Conservation (phyloP, 2,888 invertebrate genomes). For the Notocelia uddmanniana region DNA sequence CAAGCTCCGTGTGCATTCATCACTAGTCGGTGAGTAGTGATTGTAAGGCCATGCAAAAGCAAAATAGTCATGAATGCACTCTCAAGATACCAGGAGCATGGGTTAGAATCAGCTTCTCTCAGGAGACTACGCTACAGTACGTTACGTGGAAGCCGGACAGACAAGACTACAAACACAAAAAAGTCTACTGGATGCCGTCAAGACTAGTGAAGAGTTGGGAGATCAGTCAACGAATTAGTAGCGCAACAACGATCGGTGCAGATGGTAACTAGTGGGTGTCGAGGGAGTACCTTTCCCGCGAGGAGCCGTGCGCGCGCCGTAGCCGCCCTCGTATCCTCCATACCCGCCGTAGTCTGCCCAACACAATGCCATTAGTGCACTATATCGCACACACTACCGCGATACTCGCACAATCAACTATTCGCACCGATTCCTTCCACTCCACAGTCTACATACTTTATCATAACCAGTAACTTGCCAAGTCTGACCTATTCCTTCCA, state of each 20-base stretch:
- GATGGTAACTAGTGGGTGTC: conserved; percentile 45
- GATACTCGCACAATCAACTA: conserved; percentile 32
- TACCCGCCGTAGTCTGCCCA: conserved; percentile 94
- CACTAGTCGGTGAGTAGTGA: conserved; percentile 33
- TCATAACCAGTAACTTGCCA: neutral
- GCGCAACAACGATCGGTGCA: conserved; percentile 43
- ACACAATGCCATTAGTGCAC: conserved; percentile 83
- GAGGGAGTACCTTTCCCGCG: conserved; percentile 93
- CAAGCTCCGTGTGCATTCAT: conserved; percentile 37
- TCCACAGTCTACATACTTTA: conserved; percentile 10
- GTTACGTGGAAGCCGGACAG: conserved; percentile 38
- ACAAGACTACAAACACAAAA: conserved; percentile 40
- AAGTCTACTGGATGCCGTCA: conserved; percentile 18
- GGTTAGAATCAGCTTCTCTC: conserved; percentile 24
- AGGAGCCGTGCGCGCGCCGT: conserved; percentile 94
- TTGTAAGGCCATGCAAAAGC: conserved; percentile 41
- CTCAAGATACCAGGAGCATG: conserved; percentile 15
- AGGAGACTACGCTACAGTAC: conserved; percentile 33
- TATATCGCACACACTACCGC: conserved; percentile 65
- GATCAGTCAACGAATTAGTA: conserved; percentile 33
- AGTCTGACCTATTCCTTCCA: conserved; percentile 8
- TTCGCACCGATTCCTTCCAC: conserved; percentile 38
- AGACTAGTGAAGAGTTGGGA: conserved; percentile 29
- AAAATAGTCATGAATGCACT: conserved; percentile 34
- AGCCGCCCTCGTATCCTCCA: conserved; percentile 95